Conservation (phyloP, 1,140 invertebrate species). For the Globodera ellingtonae region DNA sequence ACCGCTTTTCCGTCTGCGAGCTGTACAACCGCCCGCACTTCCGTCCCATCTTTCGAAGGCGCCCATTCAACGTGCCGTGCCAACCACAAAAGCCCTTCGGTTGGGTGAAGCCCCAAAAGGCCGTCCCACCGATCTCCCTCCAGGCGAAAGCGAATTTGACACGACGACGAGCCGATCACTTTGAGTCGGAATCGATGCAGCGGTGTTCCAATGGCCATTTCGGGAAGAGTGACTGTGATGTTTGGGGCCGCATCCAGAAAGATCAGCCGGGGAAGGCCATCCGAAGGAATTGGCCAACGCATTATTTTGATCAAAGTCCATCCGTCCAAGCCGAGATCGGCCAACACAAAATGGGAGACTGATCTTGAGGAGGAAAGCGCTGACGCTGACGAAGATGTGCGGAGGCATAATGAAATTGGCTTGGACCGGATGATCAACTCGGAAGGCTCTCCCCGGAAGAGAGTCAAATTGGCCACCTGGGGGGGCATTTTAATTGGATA, state of each 20-base stretch:
- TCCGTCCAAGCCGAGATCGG: not conserved
- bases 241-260: not conserved
- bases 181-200: not conserved
- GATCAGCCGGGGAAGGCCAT: not conserved
- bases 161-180: not conserved
- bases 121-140: not conserved
- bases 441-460: not conserved
- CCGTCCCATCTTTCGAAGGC: not conserved
- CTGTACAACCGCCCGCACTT: not conserved
- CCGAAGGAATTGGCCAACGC: not conserved
- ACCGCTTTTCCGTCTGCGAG: not conserved
- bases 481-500: not conserved
- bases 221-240: not conserved
- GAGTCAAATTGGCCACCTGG: not conserved
- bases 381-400: not conserved
- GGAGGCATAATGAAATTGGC: not conserved
- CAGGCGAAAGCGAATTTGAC: not conserved
- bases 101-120: not conserved
- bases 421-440: not conserved
- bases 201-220: not conserved
- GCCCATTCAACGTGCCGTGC: not conserved
- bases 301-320: not conserved
- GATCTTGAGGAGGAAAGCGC: not conserved
- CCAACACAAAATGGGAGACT: not conserved
- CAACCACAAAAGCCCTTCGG: not conserved